These are phyloP conservation scores for Mus musculus DNA, from an alignment of 2,113 vertebrate genomes.

Conservation along the genomic window GRCm39 chr8:70616001-70616500, in stretches of 20 bases:
- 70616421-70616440: neutral
- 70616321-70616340: no score
- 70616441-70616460: neutral
- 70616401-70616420: no score
- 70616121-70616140: no score
- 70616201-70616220: neutral
- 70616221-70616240: neutral
- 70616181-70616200: neutral
- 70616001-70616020: neutral
- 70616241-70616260: neutral
- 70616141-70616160: neutral
- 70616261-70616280: neutral
- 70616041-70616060: neutral
- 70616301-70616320: neutral
- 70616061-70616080: neutral
- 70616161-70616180: neutral
- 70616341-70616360: neutral
- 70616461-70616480: neutral
- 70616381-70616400: neutral
- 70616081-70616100: neutral
- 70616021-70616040: neutral
- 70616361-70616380: neutral
- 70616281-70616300: neutral
- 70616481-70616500: neutral
- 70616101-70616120: no score